A percentile compares a stretch with the other conserved stretches of the same genome.
phyloP scores from a whole-genome alignment of 2,888 invertebrate genomes.

The Tipula helvola region DNA sequence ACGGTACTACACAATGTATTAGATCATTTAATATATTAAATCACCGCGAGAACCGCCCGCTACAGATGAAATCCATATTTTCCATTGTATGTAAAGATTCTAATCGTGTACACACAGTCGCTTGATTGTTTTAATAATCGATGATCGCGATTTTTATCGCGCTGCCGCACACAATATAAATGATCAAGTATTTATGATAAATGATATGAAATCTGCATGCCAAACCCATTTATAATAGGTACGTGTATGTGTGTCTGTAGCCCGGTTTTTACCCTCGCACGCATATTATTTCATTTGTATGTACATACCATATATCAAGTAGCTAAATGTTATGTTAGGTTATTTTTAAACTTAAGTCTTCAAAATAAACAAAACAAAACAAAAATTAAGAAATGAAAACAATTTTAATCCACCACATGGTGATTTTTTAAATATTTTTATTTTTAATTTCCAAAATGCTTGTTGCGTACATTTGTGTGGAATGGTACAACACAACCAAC shows the following conservation, averaged over 20 bases:
- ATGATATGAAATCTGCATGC: not conserved
- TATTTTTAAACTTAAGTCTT: not conserved
- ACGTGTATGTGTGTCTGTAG: not conserved
- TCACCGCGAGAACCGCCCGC: not conserved
- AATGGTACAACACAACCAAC: not conserved
- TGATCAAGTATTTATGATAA: not conserved
- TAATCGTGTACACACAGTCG: not conserved
- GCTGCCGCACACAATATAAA: not conserved
- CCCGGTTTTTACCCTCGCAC: not conserved
- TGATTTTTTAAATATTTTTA: not conserved
- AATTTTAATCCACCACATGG: not conserved
- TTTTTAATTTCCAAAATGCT: not conserved
- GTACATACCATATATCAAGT: not conserved
- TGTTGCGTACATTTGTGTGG: not conserved
- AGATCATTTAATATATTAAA: not conserved
- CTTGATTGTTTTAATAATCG: not conserved
- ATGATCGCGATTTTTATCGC: not conserved
- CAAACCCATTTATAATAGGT: not conserved
- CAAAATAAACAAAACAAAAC: not conserved
- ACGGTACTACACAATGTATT: not conserved
- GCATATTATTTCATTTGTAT: not conserved
- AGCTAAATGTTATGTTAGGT: not conserved
- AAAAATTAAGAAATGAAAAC: not conserved
- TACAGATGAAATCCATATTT: not conserved
- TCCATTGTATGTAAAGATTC: not conserved